These are phyloP conservation scores for Acanthosoma haemorrhoidale DNA, from an alignment of 2,888 invertebrate species.

Conservation along the genomic window DNA sequence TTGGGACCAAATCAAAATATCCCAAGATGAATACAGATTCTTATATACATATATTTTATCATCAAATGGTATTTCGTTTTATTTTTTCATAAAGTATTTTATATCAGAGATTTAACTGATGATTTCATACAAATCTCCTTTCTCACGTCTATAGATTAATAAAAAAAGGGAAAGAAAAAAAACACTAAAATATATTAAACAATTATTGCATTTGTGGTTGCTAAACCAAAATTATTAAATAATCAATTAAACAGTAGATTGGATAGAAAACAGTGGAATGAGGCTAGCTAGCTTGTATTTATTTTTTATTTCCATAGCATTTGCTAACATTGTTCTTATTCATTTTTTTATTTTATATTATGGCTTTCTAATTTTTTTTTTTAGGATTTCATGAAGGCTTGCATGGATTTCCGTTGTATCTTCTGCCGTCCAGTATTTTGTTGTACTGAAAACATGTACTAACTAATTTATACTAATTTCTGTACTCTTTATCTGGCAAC, in stretches of 20 bases:
- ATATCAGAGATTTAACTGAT: background rate
- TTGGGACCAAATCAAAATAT: conserved; percentile 20
- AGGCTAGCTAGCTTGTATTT: conserved; percentile 10
- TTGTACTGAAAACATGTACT: background rate
- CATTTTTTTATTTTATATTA: background rate
- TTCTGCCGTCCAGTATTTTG: conserved; percentile 17
- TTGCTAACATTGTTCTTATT: background rate
- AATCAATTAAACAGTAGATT: background rate
- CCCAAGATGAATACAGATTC: background rate
- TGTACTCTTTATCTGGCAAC: background rate
- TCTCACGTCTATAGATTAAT: background rate
- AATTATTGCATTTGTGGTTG: background rate
- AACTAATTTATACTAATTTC: background rate
- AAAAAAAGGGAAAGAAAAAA: background rate
- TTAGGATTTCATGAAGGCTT: background rate
- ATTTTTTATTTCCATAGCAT: background rate
- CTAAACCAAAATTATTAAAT: background rate
- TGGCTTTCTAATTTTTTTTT: background rate
- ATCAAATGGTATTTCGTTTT: conserved; percentile 11
- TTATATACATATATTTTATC: conserved; percentile 22
- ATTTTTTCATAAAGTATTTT: conserved; percentile 22
- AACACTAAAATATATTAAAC: background rate
- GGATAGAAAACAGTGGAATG: background rate
- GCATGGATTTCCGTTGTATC: conserved; percentile 16
- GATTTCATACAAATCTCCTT: background rate